Percentiles rank a stretch among this genome's conserved stretches.
Conservation (phyloP, 2,888 invertebrate species). For the Cataglyphis rosenhaueri region DNA sequence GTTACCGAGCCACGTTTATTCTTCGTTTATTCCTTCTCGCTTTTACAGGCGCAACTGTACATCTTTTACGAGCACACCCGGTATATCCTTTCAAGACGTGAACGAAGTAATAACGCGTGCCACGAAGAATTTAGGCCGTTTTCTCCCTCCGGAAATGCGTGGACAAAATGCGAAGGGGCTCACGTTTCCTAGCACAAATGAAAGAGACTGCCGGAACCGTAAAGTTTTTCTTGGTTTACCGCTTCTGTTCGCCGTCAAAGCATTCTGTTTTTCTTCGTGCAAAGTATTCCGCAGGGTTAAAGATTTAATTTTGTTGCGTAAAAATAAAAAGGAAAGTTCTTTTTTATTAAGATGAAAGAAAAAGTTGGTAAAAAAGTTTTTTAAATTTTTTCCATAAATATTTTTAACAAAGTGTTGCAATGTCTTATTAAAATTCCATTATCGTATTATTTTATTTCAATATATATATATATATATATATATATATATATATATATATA, state of each 20-base stretch:
- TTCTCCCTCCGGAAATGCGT: constrained; percentile 28
- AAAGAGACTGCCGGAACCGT: constrained; percentile 10
- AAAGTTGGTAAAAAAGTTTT: not conserved
- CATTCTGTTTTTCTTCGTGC: constrained; percentile 18
- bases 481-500: too few relatives aligned
- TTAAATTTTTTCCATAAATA: not conserved
- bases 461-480: not conserved
- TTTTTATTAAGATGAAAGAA: constrained; percentile 13
- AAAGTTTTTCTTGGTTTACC: constrained; percentile 35
- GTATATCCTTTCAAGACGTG: constrained; percentile 13
- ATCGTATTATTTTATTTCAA: not conserved
- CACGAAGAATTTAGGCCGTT: constrained; percentile 28
- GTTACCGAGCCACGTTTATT: constrained; percentile 64
- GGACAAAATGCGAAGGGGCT: constrained; percentile 26
- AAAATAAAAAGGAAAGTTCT: not conserved
- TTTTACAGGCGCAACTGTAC: not conserved
- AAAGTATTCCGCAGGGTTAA: constrained; percentile 21
- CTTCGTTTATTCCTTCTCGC: constrained; percentile 28
- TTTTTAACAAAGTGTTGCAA: not conserved
- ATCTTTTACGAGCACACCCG: constrained; percentile 38
- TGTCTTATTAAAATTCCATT: not conserved
- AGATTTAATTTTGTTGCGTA: constrained; percentile 27
- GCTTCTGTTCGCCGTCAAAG: constrained; percentile 26
- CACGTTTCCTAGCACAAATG: not conserved
- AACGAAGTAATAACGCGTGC: constrained; percentile 23